Conservation (phyloP, 2,888 invertebrate species). For the Chrysotoxum bicinctum region DNA sequence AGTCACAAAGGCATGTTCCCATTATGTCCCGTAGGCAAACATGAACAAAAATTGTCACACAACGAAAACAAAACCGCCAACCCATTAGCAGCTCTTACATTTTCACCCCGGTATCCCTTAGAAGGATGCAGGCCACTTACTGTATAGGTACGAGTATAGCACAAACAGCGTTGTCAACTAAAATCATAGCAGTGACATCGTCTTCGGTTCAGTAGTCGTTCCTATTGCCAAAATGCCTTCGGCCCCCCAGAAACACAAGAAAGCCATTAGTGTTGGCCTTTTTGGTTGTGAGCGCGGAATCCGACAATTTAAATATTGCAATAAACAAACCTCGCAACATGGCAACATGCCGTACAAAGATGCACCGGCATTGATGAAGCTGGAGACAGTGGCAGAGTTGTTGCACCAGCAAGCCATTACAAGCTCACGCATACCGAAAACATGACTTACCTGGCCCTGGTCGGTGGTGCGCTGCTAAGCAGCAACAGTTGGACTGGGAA, state of each 20-base stretch:
- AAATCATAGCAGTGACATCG: slow-evolving; percentile 67
- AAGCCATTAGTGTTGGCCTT: slow-evolving; percentile 70
- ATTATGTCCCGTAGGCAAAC: slow-evolving; percentile 10
- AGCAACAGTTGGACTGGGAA: not conserved
- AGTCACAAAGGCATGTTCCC: slow-evolving; percentile 3
- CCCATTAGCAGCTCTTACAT: slow-evolving; percentile 34
- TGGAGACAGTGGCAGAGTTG: slow-evolving; percentile 66
- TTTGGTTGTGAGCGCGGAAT: slow-evolving; percentile 65
- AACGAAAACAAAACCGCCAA: slow-evolving; percentile 5
- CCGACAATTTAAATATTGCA: slow-evolving; percentile 72
- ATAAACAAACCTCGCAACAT: slow-evolving; percentile 68
- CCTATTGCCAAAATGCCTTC: slow-evolving; percentile 53
- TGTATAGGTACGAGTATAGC: not conserved
- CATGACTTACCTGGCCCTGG: slow-evolving; percentile 66
- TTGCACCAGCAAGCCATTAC: slow-evolving; percentile 48
- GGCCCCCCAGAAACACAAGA: slow-evolving; percentile 72
- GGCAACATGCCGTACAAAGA: slow-evolving; percentile 66
- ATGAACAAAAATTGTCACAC: slow-evolving; percentile 50
- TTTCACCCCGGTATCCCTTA: slow-evolving; percentile 62
- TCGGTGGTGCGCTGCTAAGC: not conserved
- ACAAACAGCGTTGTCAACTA: slow-evolving; percentile 48
- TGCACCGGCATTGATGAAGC: slow-evolving; percentile 55
- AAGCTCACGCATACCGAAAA: slow-evolving; percentile 70
- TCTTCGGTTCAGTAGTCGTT: slow-evolving; percentile 2
- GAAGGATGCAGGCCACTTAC: slow-evolving; percentile 44